phyloP scores from a whole-genome alignment of 2,113 vertebrate genomes.

The Miniopterus natalensis region DNA sequence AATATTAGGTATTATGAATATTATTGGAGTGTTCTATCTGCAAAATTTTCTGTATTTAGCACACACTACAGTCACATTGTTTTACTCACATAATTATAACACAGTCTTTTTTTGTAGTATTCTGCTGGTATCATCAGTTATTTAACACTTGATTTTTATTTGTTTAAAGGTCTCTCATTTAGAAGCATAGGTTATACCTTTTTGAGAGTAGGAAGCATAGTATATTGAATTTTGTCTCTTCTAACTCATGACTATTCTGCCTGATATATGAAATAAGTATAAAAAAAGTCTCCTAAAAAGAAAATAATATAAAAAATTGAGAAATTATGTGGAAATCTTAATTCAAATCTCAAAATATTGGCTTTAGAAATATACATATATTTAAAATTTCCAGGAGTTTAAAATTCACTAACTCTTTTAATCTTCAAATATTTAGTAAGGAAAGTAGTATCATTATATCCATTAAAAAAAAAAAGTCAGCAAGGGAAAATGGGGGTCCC shows the following conservation, averaged over 20 bases:
- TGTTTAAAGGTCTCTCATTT: neutral
- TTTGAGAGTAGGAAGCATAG: neutral
- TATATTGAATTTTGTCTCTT: neutral
- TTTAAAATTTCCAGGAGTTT: neutral
- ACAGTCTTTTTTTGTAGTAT: slow-evolving; percentile 15
- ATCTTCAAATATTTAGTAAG: neutral
- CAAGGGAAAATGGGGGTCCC: neutral
- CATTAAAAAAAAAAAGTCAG: neutral
- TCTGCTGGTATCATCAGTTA: neutral
- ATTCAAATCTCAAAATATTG: neutral
- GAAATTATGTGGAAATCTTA: neutral
- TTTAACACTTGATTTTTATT: neutral
- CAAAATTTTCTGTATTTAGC: neutral
- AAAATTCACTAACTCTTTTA: neutral
- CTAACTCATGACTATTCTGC: neutral
- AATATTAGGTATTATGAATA: neutral
- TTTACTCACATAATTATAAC: neutral
- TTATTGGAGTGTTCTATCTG: neutral
- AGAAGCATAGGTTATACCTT: neutral
- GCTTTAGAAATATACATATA: neutral
- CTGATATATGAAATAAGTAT: neutral
- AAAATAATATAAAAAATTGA: neutral
- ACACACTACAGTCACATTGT: neutral
- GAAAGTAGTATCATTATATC: neutral
- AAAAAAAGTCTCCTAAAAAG: neutral